Evolutionary conservation across 2,888 invertebrate species (phyloP), one percentile per base, ranked within the genome.

Genomic region (Polymixis lichenea): DNA sequence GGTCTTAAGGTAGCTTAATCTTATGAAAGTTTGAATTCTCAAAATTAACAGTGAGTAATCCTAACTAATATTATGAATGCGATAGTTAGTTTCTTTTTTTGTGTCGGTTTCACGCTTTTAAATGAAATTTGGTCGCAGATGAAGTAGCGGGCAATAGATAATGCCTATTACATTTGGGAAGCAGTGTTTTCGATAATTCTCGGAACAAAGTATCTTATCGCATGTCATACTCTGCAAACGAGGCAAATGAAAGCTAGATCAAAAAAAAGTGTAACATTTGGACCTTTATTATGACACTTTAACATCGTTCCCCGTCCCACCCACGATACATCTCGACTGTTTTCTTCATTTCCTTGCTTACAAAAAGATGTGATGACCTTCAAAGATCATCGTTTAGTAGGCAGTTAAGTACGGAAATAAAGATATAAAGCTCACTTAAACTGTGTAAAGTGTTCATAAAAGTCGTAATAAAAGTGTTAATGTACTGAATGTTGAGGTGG

Each of bases 401-500:
- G 55, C 32, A n/a, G 17, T 67, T 67, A 7, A 67, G 13, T 8
- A 38, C 67, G 32, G n/a, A 32, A 67, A 67, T 58, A 58, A 58
- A 67, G 32, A 67, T 67, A 56, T 56, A 38, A 38, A 67, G n/a
- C n/a, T 17, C 56, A 69, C 32, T 58, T 19, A 67, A n/a, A 67
- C n/a, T 32, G 19, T n/a, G 4, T n/a, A 32, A 58, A 67, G 67
- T 56, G 58, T 13, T n/a, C 19, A 67, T 67, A 67, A 67, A 56
- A 56, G 32, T 67, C 56, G 32, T 56, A 32, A 58, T 56, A 67
- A 58, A 58, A n/a, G 1, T 19, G n/a, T 67, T 56, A 55, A 32
- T 55, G 56, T 56, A 56, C 56, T 55, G 32, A 67, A 53, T 32
- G 11, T 13, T 0, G 4, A 56, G n/a, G 58, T n/a, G 32, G n/a